These are phyloP conservation scores for Pachyramphus minor DNA, from an alignment of 2,113 vertebrate genomes.

Conservation along the genomic window DNA sequence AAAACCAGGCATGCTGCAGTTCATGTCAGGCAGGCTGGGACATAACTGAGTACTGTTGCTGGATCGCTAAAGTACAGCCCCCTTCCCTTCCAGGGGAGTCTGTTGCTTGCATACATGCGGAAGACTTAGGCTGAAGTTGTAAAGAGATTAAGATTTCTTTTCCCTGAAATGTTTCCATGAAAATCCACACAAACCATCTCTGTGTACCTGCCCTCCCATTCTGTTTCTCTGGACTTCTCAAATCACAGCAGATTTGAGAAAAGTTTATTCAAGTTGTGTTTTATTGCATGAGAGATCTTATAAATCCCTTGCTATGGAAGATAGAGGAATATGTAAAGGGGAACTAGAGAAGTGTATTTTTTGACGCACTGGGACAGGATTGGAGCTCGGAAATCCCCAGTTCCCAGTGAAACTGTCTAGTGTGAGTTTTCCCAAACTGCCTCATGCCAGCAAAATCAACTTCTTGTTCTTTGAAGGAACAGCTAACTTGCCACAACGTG, in stretches of 20 bases:
- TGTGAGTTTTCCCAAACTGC: background rate
- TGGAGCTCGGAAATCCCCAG: background rate
- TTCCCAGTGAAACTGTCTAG: background rate
- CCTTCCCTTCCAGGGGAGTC: background rate
- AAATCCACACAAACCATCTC: background rate
- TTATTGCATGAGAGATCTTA: background rate
- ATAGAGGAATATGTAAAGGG: conserved; percentile 5
- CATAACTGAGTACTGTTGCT: background rate
- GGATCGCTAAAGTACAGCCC: background rate
- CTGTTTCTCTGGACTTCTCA: background rate
- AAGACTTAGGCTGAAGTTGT: conserved; percentile 43
- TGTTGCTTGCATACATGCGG: background rate
- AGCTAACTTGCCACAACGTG: conserved; percentile 26
- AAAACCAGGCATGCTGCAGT: background rate
- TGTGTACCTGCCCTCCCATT: background rate
- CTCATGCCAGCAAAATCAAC: conserved; percentile 11
- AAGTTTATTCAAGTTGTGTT: background rate
- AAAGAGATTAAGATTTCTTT: conserved; percentile 13
- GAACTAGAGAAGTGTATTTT: conserved; percentile 2
- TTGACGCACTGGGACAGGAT: background rate
- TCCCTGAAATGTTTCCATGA: background rate
- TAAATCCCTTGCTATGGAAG: background rate
- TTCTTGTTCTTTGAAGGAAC: conserved; percentile 44
- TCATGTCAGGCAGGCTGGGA: background rate
- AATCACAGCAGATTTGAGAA: background rate